These are phyloP conservation scores for Clarias pachynema DNA, from an alignment of 2,797 vertebrate genomes.

Conservation along the genomic window DNA sequence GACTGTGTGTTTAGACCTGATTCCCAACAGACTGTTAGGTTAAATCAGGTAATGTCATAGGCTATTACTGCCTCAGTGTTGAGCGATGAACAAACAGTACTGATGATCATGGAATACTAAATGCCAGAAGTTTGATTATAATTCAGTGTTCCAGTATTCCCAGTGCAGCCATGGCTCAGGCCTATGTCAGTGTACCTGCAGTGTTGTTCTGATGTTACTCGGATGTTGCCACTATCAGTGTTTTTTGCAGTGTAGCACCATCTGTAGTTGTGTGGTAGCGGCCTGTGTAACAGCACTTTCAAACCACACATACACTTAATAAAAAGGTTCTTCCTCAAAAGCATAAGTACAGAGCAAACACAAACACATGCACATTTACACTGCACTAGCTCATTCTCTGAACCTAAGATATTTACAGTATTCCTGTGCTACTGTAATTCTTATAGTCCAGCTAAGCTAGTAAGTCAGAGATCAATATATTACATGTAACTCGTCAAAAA, in stretches of 20 bases:
- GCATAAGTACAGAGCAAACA: conserved; percentile 44
- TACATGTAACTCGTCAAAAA: conserved; percentile 60
- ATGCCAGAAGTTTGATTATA: conserved; percentile 45
- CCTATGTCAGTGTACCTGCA: conserved; percentile 65
- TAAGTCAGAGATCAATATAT: conserved; percentile 39
- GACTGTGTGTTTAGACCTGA: conserved; percentile 32
- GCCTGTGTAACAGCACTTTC: conserved; percentile 50
- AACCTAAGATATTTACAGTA: conserved; percentile 45
- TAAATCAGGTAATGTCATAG: conserved; percentile 28
- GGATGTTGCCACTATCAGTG: conserved; percentile 53
- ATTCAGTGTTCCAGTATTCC: conserved; percentile 67
- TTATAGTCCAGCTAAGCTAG: conserved; percentile 44
- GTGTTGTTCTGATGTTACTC: conserved; percentile 62
- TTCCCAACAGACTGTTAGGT: conserved; percentile 52
- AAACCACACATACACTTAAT: conserved; percentile 48
- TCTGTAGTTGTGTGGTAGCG: conserved; percentile 54
- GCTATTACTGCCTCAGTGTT: conserved; percentile 26
- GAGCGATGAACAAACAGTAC: conserved; percentile 36
- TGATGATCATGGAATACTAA: conserved; percentile 36
- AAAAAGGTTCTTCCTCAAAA: conserved; percentile 47
- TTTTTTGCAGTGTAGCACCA: conserved; percentile 52
- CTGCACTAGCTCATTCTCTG: conserved; percentile 50
- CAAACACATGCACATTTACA: conserved; percentile 44
- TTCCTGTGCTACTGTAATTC: conserved; percentile 49
- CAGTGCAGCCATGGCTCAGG: conserved; percentile 68